Evolutionary conservation across 2,797 vertebrate species (phyloP).

Genomic region (Picus viridis): DNA sequence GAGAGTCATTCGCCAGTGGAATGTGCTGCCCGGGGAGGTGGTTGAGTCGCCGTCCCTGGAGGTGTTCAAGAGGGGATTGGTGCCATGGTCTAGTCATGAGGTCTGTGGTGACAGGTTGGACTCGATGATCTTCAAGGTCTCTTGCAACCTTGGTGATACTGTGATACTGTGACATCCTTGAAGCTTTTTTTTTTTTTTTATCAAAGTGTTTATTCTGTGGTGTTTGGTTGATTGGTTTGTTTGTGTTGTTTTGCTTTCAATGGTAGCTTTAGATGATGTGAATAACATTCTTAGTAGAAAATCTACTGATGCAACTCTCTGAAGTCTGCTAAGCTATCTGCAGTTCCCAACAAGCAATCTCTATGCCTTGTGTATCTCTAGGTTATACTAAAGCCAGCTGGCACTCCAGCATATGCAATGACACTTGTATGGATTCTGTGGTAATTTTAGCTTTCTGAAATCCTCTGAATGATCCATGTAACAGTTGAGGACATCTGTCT

Average conservation of each 20-base stretch:
- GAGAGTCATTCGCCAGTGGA: too few relatives aligned
- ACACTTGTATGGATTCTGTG: background rate
- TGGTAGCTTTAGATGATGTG: background rate
- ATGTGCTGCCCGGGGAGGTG: too few relatives aligned
- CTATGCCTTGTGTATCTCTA: background rate
- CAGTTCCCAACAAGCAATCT: background rate
- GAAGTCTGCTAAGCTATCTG: background rate
- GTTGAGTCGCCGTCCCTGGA: too few relatives aligned
- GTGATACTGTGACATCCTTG: background rate
- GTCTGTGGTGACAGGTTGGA: too few relatives aligned
- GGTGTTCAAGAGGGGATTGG: too few relatives aligned
- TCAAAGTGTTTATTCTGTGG: background rate
- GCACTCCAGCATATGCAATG: background rate
- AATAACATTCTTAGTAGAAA: background rate
- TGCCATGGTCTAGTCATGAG: too few relatives aligned
- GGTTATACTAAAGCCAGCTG: background rate
- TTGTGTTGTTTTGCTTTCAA: background rate
- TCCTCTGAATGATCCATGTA: background rate
- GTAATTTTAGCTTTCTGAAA: background rate
- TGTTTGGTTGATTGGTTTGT: background rate
- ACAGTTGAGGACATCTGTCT: slow-evolving; percentile 19
- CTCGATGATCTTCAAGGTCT: too few relatives aligned
- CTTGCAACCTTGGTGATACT: too few relatives aligned
- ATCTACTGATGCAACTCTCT: background rate
- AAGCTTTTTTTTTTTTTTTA: background rate